These are phyloP conservation scores for Vulpes vulpes DNA, from an alignment of 2,113 vertebrate species.

Conservation along the genomic window DNA sequence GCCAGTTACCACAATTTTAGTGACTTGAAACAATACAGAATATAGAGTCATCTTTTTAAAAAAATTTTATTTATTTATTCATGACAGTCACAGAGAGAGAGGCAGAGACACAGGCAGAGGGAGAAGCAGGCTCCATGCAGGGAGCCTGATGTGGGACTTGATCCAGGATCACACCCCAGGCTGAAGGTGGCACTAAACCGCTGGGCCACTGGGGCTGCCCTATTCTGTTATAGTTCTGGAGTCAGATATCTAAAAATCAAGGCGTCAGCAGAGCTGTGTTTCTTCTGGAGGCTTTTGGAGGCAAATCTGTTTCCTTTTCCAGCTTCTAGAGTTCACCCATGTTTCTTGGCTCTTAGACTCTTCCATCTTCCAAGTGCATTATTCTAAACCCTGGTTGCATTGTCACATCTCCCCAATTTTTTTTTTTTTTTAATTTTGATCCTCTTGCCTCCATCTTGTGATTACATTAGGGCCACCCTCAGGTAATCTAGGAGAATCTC, in stretches of 20 bases:
- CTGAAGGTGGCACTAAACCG: too few relatives aligned
- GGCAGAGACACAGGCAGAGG: too few relatives aligned
- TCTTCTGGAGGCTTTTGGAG: neutral
- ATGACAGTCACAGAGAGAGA: too few relatives aligned
- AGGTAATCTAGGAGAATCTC: neutral
- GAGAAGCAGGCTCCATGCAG: too few relatives aligned
- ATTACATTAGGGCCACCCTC: neutral
- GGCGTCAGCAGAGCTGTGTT: neutral
- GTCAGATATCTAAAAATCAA: conserved; percentile 10
- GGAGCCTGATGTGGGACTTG: too few relatives aligned
- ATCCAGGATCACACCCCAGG: too few relatives aligned
- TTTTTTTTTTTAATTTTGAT: neutral
- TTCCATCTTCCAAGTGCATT: neutral
- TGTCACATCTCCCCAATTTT: neutral
- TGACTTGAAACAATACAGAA: neutral
- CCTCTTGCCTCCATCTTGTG: neutral
- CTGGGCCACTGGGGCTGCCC: too few relatives aligned
- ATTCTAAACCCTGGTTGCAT: neutral
- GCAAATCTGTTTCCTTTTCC: neutral
- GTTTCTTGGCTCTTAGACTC: neutral
- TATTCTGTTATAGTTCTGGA: neutral
- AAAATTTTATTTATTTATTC: too few relatives aligned
- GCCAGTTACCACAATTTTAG: neutral
- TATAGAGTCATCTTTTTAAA: too few relatives aligned
- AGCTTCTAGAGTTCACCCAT: neutral